Percentiles rank a stretch among this genome's conserved stretches.
Evolutionary conservation across 2,888 invertebrate genomes (phyloP).

Genomic region (Oscheius myriophilus): DNA sequence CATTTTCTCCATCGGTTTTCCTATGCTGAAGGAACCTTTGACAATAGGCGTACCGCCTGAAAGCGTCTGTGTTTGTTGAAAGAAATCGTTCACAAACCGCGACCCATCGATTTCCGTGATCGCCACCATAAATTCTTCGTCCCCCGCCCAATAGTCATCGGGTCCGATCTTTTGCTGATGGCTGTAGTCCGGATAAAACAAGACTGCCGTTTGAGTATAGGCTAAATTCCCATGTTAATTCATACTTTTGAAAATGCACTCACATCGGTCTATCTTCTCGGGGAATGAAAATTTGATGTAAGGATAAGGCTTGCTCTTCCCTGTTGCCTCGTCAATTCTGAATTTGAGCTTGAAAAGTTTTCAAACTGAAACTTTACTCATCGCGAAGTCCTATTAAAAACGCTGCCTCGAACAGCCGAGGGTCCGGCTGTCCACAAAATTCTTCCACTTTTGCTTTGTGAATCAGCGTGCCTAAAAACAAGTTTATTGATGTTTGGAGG

Average conservation of each 20-base stretch:
- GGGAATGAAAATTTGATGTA: constrained; percentile 11
- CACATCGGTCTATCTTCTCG: constrained; percentile 11
- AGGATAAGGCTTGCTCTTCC: constrained; percentile 14
- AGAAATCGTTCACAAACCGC: background rate
- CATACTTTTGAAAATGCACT: too few species aligned
- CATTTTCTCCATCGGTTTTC: background rate
- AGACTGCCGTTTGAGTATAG: constrained; percentile 13
- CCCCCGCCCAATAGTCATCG: constrained; percentile 19
- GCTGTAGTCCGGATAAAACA: constrained; percentile 28
- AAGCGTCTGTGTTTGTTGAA: background rate
- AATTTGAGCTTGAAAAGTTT: background rate
- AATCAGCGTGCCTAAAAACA: constrained; percentile 19
- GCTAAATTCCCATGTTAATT: too few species aligned
- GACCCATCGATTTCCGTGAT: constrained; percentile 26
- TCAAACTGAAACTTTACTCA: constrained; percentile 7
- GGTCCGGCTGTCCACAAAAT: constrained; percentile 14
- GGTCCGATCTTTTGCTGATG: constrained; percentile 10
- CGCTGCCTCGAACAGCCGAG: constrained; percentile 25
- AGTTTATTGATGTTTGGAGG: background rate
- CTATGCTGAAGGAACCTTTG: constrained; percentile 8
- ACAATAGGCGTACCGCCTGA: constrained; percentile 26
- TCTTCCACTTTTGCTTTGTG: constrained; percentile 28
- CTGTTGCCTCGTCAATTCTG: constrained; percentile 4
- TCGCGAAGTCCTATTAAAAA: constrained; percentile 18
- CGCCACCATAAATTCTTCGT: constrained; percentile 30